A percentile compares a stretch with the other conserved stretches of the same genome.
phyloP scores from a whole-genome alignment of 2,888 invertebrate genomes.

The Agelastica alni region DNA sequence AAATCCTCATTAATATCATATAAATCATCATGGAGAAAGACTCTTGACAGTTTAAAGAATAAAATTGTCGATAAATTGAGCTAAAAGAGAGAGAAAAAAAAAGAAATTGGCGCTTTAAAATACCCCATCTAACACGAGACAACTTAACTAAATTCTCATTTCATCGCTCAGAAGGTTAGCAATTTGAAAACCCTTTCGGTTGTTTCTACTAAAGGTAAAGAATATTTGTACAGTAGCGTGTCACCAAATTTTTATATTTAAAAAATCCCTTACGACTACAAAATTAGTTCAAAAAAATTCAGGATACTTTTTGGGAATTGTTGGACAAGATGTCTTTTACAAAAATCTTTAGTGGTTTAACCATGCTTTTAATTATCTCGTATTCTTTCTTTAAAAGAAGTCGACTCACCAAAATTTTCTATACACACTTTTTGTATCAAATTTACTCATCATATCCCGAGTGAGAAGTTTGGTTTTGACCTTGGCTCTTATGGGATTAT shows the following conservation, averaged over 20 bases:
- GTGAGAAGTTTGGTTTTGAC: no score
- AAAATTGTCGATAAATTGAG: neutral
- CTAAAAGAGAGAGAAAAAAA: neutral
- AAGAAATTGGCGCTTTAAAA: constrained; percentile 9
- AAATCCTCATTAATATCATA: neutral
- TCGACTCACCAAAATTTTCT: no score
- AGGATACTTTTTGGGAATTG: neutral
- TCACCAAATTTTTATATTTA: no score
- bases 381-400: no score
- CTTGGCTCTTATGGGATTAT: no score
- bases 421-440: no score
- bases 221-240: constrained; percentile 6
- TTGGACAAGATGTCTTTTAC: neutral
- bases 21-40: neutral
- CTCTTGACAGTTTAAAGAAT: neutral
- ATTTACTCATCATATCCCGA: no score
- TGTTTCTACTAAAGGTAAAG: constrained; percentile 7
- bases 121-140: constrained; percentile 3
- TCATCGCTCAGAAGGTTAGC: neutral
- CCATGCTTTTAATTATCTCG: neutral
- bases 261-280: neutral
- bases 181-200: constrained; percentile 16
- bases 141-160: constrained; percentile 11
- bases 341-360: neutral
- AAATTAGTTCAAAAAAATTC: neutral